Evolutionary conservation across 2,888 invertebrate genomes (phyloP), one percentile per base, ranked within the genome.

Genomic region (Microchrysa polita): DNA sequence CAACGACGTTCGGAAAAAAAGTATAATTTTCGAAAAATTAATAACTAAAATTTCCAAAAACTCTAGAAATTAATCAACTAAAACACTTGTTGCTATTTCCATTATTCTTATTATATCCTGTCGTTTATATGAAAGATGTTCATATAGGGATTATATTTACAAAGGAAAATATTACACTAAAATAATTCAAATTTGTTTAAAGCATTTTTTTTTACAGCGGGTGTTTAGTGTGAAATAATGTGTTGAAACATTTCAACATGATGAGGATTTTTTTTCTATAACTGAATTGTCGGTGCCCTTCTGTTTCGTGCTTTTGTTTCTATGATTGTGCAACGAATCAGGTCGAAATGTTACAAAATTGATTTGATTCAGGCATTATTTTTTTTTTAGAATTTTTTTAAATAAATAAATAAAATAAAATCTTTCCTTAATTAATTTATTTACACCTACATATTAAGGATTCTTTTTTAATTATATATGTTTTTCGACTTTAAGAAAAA

Each of bases 171-270:
- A 65, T 48, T 48, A n/a, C n/a, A n/a, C n/a, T n/a, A n/a, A n/a
- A 65, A 22, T 48, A 22, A 34, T 16, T 34, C 5, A n/a, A 55
- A 55, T 16, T 5, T 16, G 48, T 65, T 48, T 12, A 48, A 65
- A 74, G 74, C 74, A 53, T 53, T 71, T 74, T 53, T 71, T 74
- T 74, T 61, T 74, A 71, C 69, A 74, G 74, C 71, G 60, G 65
- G 65, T 65, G 65, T 65, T 48, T 12, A 40, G 42, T 40, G 40
- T 61, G 48, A 48, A 48, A 12, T 20, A 44, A 34, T 34, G 7
- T 34, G 7, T 34, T 16, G 61, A 10, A 60, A 44, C 48, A 40
- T 61, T 23, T 61, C 61, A 40, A 61, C 1, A 34, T 34, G 27
- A 34, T 34, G 2, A n/a, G 4, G 27, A 34, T 34, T 34, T 34